Evolutionary conservation across 2,113 vertebrate genomes (phyloP).

Genomic region (Pseudorhombus dupliciocellatus): DNA sequence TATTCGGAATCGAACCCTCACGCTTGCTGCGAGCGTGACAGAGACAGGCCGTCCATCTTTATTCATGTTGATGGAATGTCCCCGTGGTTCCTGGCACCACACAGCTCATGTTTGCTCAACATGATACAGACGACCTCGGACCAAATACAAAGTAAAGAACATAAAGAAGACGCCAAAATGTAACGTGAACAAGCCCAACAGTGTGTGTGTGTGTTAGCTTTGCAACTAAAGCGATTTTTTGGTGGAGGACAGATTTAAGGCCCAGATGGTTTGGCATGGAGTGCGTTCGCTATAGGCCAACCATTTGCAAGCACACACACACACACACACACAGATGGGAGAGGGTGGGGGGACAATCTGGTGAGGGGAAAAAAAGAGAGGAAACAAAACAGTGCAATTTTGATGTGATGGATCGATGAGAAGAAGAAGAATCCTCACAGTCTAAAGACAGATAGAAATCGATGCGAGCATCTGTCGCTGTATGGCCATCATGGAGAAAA

Average conservation of each 20-base stretch:
- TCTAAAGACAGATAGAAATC: not conserved
- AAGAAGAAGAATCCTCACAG: constrained; percentile 9
- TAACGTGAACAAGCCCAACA: constrained; percentile 15
- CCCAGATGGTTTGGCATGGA: constrained; percentile 78
- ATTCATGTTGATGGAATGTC: not conserved
- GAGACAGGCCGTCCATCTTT: too few relatives aligned
- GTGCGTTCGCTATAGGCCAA: constrained; percentile 72
- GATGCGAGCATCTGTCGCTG: constrained; percentile 11
- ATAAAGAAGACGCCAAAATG: constrained; percentile 1
- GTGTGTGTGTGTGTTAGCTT: constrained; percentile 31
- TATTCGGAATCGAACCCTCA: too few relatives aligned
- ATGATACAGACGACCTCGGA: not conserved
- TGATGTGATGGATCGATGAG: constrained; percentile 18
- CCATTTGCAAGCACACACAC: constrained; percentile 42
- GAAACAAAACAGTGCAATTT: constrained; percentile 48
- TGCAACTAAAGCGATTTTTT: constrained; percentile 70
- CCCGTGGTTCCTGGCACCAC: not conserved
- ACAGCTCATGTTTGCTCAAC: not conserved
- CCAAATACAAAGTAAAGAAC: not conserved
- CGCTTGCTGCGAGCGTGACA: too few relatives aligned
- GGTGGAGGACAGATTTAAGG: constrained; percentile 72
- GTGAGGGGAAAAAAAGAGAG: constrained; percentile 49
- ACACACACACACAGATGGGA: constrained; percentile 58
- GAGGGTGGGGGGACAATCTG: constrained; percentile 59
- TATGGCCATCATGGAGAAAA: not conserved